A percentile compares a stretch with the other conserved stretches of the same genome.
These are phyloP conservation scores for Ennomos erosarius DNA, from an alignment of 2,888 invertebrate genomes.

Conservation along the genomic window DNA sequence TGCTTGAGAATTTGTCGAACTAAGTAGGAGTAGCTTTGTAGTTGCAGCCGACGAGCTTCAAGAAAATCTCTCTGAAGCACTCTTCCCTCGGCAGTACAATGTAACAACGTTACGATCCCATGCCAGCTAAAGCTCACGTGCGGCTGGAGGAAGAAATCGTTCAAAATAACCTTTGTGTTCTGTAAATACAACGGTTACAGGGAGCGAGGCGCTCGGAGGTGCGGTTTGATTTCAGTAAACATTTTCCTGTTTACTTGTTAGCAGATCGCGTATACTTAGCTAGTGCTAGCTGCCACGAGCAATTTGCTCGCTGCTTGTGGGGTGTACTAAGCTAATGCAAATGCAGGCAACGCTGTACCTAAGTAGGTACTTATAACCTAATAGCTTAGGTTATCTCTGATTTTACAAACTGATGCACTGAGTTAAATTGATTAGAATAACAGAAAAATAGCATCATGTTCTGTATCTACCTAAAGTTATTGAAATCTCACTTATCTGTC, in stretches of 20 bases:
- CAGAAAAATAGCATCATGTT: no score
- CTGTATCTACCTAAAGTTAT: no score
- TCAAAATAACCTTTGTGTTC: conserved; percentile 32
- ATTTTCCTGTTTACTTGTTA: conserved; percentile 14
- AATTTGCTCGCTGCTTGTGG: conserved; percentile 3
- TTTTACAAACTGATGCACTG: no score
- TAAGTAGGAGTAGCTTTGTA: conserved; percentile 26
- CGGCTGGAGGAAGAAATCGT: conserved; percentile 40
- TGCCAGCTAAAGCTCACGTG: conserved; percentile 39
- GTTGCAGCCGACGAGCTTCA: conserved; percentile 13
- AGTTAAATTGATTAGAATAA: no score
- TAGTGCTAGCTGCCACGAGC: conserved; percentile 3
- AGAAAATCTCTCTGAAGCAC: conserved; percentile 21
- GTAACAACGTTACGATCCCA: conserved; percentile 35
- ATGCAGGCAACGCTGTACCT: neutral
- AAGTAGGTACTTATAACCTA: no score
- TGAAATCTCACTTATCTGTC: no score
- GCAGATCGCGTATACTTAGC: conserved; percentile 2
- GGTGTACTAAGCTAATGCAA: conserved; percentile 8
- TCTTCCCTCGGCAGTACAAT: conserved; percentile 14
- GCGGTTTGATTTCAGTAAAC: conserved; percentile 14
- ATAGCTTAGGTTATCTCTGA: no score
- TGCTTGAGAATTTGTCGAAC: conserved; percentile 17
- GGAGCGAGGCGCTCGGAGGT: conserved; percentile 3
- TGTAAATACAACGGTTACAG: conserved; percentile 11